phyloP scores from a whole-genome alignment of 1,140 invertebrate species.

The Diplogasteroides magnus region DNA sequence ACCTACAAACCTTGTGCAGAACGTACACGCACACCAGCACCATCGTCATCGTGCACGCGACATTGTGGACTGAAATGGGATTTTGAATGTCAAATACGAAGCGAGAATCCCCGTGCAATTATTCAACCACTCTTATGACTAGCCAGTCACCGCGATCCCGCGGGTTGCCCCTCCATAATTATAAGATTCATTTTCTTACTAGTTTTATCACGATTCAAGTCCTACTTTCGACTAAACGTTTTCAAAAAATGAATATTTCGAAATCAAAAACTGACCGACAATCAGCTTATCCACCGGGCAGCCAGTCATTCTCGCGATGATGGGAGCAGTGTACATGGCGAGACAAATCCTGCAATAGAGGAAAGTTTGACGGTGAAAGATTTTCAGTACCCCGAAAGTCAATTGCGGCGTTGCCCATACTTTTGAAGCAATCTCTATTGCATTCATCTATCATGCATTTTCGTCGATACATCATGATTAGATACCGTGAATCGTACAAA shows the following conservation, averaged over 20 bases:
- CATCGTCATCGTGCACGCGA: conserved; percentile 56
- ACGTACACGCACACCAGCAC: conserved; percentile 59
- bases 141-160: not conserved
- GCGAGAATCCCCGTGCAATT: too few relatives aligned
- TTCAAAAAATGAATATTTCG: too few relatives aligned
- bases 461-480: too few relatives aligned
- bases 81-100: not conserved
- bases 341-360: conserved; percentile 56
- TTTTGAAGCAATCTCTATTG: too few relatives aligned
- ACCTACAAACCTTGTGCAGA: conserved; percentile 57
- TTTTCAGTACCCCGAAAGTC: too few relatives aligned
- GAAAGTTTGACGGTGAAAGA: too few relatives aligned
- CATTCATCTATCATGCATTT: too few relatives aligned
- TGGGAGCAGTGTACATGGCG: conserved; percentile 58
- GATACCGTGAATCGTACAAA: too few relatives aligned
- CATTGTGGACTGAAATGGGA: conserved; percentile 57
- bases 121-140: too few relatives aligned
- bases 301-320: conserved; percentile 58
- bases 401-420: too few relatives aligned
- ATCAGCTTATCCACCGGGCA: conserved; percentile 57
- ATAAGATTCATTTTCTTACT: not conserved
- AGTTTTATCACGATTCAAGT: too few relatives aligned
- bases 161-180: not conserved
- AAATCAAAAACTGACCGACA: conserved; percentile 26
- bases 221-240: too few relatives aligned